These are phyloP conservation scores for Todus mexicanus DNA, from an alignment of 2,797 vertebrate genomes.

Conservation along the genomic window DNA sequence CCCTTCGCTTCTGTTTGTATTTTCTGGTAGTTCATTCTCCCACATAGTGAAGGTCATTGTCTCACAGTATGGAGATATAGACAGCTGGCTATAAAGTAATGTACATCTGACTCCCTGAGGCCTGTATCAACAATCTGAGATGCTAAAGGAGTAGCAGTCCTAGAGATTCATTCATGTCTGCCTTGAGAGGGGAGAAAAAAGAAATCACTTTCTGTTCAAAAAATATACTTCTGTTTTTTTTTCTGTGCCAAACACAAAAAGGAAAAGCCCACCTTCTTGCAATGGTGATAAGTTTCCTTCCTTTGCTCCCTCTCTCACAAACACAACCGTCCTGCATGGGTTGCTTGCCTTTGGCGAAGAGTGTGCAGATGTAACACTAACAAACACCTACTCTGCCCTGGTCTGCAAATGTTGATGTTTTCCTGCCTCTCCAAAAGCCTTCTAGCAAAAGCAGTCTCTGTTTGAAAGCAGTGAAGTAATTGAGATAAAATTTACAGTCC, in stretches of 20 bases:
- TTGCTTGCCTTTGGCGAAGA: not conserved
- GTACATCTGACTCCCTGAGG: conserved; percentile 47
- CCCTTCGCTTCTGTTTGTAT: conserved; percentile 40
- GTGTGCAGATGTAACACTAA: not conserved
- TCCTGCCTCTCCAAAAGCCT: not conserved
- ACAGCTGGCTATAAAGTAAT: conserved; percentile 59
- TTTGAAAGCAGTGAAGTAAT: not conserved
- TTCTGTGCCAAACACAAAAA: not conserved
- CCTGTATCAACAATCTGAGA: conserved; percentile 37
- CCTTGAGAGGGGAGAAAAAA: not conserved
- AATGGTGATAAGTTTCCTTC: not conserved
- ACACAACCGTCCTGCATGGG: not conserved
- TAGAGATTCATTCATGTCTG: not conserved
- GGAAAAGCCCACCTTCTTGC: not conserved
- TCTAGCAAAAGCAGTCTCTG: not conserved
- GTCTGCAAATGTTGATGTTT: not conserved
- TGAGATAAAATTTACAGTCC: not conserved
- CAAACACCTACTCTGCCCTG: not conserved
- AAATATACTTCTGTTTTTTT: not conserved
- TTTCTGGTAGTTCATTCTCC: conserved; percentile 58
- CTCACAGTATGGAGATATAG: conserved; percentile 60
- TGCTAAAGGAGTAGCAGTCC: conserved; percentile 1
- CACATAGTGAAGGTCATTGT: conserved; percentile 59
- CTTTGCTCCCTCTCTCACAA: not conserved
- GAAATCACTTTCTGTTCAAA: not conserved